Evolutionary conservation across 1,140 invertebrate species (phyloP).

Genomic region (Hetaerina americana): DNA sequence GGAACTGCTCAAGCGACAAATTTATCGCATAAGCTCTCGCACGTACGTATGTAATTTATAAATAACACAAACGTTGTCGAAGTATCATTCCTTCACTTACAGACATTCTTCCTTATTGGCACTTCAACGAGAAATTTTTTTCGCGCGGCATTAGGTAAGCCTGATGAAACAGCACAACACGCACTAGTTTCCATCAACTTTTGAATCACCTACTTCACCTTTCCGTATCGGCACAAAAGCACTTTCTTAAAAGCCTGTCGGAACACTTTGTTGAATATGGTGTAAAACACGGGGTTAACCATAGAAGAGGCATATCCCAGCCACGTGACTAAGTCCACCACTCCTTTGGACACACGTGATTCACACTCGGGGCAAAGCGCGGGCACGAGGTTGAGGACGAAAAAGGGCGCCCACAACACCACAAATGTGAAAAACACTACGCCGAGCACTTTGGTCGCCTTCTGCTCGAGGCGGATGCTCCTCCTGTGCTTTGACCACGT

Average conservation of each 20-base stretch:
- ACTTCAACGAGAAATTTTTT: too few species aligned
- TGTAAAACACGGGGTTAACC: conserved; percentile 90
- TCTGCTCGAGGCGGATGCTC: conserved; percentile 73
- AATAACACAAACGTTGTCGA: too few species aligned
- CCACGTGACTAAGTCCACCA: conserved; percentile 80
- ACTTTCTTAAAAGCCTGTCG: conserved; percentile 81
- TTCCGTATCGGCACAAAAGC: conserved; percentile 57
- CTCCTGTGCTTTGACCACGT: conserved; percentile 57
- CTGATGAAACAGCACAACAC: too few species aligned
- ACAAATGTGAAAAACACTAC: conserved; percentile 91
- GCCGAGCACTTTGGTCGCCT: conserved; percentile 86
- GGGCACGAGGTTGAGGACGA: conserved; percentile 72
- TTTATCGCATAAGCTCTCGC: too few species aligned
- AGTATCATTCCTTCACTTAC: too few species aligned
- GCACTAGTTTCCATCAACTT: too few species aligned
- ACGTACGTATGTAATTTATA: too few species aligned
- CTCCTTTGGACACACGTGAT: conserved; percentile 52
- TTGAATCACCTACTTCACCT: too few species aligned
- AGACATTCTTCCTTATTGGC: too few species aligned
- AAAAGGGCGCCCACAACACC: conserved; percentile 86
- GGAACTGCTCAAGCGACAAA: too few species aligned
- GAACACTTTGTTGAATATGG: conserved; percentile 89
- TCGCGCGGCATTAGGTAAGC: too few species aligned
- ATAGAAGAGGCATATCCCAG: conserved; percentile 84
- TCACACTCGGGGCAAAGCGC: conserved; percentile 66